A percentile compares a stretch with the other conserved stretches of the same genome.
Conservation (phyloP, 2,797 vertebrate species). For the Cephalopachus bancanus region DNA sequence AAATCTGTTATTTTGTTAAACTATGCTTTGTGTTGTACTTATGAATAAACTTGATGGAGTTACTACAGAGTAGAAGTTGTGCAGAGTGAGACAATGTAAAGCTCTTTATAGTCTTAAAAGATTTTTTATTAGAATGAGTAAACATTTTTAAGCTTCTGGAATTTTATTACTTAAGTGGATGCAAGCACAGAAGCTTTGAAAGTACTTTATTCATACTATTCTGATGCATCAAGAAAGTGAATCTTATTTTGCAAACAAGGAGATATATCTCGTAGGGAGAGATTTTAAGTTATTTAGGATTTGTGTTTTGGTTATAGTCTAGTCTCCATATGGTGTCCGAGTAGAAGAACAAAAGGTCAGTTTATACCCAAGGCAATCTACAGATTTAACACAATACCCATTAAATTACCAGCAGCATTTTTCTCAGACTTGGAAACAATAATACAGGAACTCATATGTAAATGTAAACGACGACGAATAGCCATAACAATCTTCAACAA, state of each 20-base stretch:
- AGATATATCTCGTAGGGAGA: neutral
- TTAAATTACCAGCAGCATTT: too few species aligned
- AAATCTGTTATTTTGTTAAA: constrained; percentile 28
- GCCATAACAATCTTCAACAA: too few species aligned
- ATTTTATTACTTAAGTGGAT: neutral
- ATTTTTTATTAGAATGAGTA: constrained; percentile 31
- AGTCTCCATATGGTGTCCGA: neutral
- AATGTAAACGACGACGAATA: too few species aligned
- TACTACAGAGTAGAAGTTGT: constrained; percentile 21
- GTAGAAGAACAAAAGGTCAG: neutral
- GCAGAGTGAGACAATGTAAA: neutral
- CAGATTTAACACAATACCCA: too few species aligned
- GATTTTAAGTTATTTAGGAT: constrained; percentile 37
- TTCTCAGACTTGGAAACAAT: too few species aligned
- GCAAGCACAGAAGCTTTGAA: neutral
- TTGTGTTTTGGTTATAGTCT: constrained; percentile 7
- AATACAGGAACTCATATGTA: too few species aligned
- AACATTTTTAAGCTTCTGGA: constrained; percentile 41
- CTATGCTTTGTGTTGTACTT: neutral
- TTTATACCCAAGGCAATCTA: neutral
- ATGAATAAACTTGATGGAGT: neutral
- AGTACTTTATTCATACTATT: constrained; percentile 8
- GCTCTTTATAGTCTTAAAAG: neutral
- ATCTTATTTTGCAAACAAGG: neutral
- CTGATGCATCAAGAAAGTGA: neutral